Evolutionary conservation across 2,797 vertebrate genomes (phyloP).

Genomic region (Tiaroga cobitis): DNA sequence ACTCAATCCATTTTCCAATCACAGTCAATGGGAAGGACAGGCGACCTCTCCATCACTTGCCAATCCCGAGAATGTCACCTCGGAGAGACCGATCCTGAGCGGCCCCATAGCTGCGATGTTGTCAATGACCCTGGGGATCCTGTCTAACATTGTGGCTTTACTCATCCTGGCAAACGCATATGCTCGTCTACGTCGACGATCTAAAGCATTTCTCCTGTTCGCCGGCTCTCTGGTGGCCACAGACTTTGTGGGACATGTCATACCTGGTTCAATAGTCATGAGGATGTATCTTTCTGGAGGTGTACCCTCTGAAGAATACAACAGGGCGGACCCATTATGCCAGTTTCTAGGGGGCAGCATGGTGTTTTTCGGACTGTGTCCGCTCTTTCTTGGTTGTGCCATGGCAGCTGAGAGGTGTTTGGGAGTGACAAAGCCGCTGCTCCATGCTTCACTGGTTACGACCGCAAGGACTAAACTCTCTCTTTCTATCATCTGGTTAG

Average conservation of each 20-base stretch:
- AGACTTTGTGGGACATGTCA: constrained; percentile 86
- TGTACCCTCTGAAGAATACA: constrained; percentile 53
- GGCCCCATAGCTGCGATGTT: constrained; percentile 76
- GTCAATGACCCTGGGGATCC: constrained; percentile 86
- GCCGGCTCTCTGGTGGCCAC: constrained; percentile 85
- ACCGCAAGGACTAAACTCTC: constrained; percentile 80
- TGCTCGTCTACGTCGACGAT: constrained; percentile 80
- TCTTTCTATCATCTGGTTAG: constrained; percentile 76
- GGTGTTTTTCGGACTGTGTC: constrained; percentile 92
- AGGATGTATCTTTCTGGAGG: constrained; percentile 77
- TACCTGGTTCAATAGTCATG: constrained; percentile 85
- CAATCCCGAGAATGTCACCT: constrained; percentile 64
- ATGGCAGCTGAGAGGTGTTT: constrained; percentile 91
- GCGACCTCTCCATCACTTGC: constrained; percentile 54
- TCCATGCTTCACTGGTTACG: constrained; percentile 83
- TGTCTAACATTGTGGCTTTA: constrained; percentile 87
- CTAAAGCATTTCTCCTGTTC: constrained; percentile 87
- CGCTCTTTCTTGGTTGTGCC: constrained; percentile 87
- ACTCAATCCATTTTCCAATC: constrained; percentile 57
- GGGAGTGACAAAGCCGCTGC: constrained; percentile 84
- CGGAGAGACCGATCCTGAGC: constrained; percentile 53
- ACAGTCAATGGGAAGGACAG: constrained; percentile 60
- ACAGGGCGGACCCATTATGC: constrained; percentile 77
- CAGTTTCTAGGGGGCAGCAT: constrained; percentile 88
- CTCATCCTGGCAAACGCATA: constrained; percentile 84